Evolutionary conservation across 2,888 invertebrate genomes (phyloP).

Genomic region (Eupelmus urozonus): DNA sequence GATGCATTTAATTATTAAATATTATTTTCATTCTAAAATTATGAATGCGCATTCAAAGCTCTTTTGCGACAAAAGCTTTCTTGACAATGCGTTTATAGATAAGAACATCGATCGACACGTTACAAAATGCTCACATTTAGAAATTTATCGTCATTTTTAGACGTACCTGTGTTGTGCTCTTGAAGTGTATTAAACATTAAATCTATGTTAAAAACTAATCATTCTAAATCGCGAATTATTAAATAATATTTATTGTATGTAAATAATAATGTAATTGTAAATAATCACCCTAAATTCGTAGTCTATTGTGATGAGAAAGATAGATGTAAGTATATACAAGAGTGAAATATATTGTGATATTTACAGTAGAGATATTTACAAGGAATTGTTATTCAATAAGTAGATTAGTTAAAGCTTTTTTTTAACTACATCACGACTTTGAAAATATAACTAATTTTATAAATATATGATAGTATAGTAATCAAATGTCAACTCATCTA

Average conservation of each 20-base stretch:
- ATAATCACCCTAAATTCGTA: conserved; percentile 41
- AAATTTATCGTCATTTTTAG: conserved; percentile 42
- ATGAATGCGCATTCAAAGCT: background rate
- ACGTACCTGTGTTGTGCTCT: conserved; percentile 57
- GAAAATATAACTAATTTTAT: background rate
- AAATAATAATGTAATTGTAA: too few species aligned
- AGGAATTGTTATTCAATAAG: background rate
- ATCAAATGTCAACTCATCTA: conserved; percentile 4
- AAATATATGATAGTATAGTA: background rate
- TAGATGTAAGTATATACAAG: conserved; percentile 30
- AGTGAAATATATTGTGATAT: conserved; percentile 44
- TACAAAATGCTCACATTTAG: conserved; percentile 41
- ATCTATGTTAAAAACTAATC: conserved; percentile 51
- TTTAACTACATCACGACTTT: background rate
- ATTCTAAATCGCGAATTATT: conserved; percentile 26
- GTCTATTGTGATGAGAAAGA: conserved; percentile 32
- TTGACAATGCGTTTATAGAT: background rate
- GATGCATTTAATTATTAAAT: too few species aligned
- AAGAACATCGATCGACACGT: conserved; percentile 5
- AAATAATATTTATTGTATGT: conserved; percentile 31
- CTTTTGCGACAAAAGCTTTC: conserved; percentile 1
- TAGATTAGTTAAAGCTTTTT: background rate
- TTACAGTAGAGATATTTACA: conserved; percentile 31
- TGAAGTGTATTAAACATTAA: conserved; percentile 53
- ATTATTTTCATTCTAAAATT: too few species aligned